Percentiles rank a stretch among this genome's conserved stretches.
Conservation (phyloP, 2,797 vertebrate species). For the Hybognathus amarus region DNA sequence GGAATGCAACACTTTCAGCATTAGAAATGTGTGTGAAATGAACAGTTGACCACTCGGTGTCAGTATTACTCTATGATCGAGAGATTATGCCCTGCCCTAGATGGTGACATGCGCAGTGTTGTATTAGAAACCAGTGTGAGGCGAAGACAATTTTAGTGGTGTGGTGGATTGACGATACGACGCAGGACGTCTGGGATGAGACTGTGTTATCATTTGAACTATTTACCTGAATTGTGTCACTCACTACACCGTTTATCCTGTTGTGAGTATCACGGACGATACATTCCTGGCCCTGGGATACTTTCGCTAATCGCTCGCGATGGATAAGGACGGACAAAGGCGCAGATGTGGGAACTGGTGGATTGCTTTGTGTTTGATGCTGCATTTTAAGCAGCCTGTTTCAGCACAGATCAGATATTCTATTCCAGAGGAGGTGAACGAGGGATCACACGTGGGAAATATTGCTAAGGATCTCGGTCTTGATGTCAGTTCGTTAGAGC, state of each 20-base stretch:
- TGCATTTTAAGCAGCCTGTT: conserved; percentile 52
- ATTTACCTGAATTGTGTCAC: background rate
- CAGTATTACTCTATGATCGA: conserved; percentile 59
- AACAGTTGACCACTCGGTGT: conserved; percentile 63
- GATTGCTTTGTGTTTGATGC: conserved; percentile 56
- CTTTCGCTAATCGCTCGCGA: conserved; percentile 20
- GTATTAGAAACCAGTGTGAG: background rate
- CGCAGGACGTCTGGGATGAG: background rate
- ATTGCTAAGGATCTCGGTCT: conserved; percentile 81
- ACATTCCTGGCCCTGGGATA: background rate
- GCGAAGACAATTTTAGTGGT: background rate
- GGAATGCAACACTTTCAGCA: background rate
- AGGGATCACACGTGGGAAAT: conserved; percentile 78
- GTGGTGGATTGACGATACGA: background rate
- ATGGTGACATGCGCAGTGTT: conserved; percentile 10
- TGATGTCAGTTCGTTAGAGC: conserved; percentile 69
- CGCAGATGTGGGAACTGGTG: conserved; percentile 20
- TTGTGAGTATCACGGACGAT: background rate
- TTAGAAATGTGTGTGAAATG: background rate
- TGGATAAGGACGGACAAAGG: conserved; percentile 60
- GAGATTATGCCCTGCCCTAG: conserved; percentile 55
- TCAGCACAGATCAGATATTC: conserved; percentile 76
- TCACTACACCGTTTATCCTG: background rate
- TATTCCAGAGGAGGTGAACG: conserved; percentile 77
- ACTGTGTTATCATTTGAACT: background rate